Evolutionary conservation across 2,888 invertebrate genomes (phyloP).

Genomic region (Mylabris sibirica): DNA sequence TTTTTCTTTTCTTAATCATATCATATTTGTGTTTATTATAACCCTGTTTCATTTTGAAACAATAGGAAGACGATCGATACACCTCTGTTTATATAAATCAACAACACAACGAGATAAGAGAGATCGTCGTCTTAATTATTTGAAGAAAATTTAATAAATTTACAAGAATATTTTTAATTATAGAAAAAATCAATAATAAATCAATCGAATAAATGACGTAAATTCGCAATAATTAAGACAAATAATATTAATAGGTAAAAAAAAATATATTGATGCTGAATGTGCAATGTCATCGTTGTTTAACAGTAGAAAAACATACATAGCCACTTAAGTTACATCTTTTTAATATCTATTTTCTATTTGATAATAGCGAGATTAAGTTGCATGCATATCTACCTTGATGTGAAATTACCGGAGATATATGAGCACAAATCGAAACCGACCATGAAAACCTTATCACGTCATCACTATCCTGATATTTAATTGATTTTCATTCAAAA

Average conservation of each 20-base stretch:
- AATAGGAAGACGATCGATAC: conserved; percentile 9
- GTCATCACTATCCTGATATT: too few species aligned
- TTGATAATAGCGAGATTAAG: conserved; percentile 38
- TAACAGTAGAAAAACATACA: conserved; percentile 42
- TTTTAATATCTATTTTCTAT: conserved; percentile 40
- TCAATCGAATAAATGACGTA: not conserved
- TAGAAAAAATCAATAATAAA: not conserved
- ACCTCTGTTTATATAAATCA: not conserved
- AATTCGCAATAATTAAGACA: not conserved
- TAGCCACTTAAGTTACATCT: conserved; percentile 50
- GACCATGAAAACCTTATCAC: conserved; percentile 21
- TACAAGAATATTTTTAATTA: too few species aligned
- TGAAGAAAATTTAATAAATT: too few species aligned
- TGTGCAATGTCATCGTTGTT: conserved; percentile 33
- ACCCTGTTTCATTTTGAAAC: not conserved
- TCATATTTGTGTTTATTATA: conserved; percentile 1
- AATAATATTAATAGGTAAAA: not conserved
- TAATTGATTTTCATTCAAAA: not conserved
- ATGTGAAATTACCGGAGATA: conserved; percentile 26
- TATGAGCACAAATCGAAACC: conserved; percentile 8
- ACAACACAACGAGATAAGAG: not conserved
- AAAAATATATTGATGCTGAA: conserved; percentile 25
- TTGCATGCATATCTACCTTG: conserved; percentile 35
- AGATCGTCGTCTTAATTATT: too few species aligned
- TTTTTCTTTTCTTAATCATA: conserved; percentile 2